Evolutionary conservation across 1,140 invertebrate genomes (phyloP), one percentile per base, ranked within the genome.

Genomic region (Lepeophtheirus salmonis): DNA sequence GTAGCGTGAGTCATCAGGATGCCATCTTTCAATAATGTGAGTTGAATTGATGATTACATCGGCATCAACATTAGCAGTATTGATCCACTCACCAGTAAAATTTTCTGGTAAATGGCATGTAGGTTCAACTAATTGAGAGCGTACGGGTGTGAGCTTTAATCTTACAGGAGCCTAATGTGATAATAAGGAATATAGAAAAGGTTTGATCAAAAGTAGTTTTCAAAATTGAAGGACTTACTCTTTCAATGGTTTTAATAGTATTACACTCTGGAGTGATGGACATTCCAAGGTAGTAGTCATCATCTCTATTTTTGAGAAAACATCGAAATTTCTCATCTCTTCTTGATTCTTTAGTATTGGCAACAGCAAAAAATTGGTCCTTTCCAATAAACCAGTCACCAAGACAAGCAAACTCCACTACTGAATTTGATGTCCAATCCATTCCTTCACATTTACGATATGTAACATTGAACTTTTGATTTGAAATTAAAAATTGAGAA

Each of bases 351-450:
- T 90, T 89, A 0, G 88, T 90, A 69, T 94, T 94, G 2, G 86
- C 86, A 6, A 91, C 88, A 56, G 89, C 89, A 71, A 92, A 92
- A 68, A 84, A 94, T 68, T 92, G 88, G 74, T 94, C 91, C 69
- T 92, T 92, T 10, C 83, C 86, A 17, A 91, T 81, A 72, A 91
- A 91, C 89, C 89, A 94, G 74, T 91, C 86, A 2, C 89, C 89
- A 25, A 95, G 73, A 69, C 89, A 95, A 69, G 83, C 89, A 69
- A 86, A 95, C 70, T 92, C 88, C 3, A 90, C 86, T 64, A 84
- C 84, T 64, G 52, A 41, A 23, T 64, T 50, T 6, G 48, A 50
- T n/a, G n/a, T 52, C 49, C 41, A 55, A 0, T 78, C 75, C 75
- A 86, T 83, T 52, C 83, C 86, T 52, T 78, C 71, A 71, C 92